Conservation (phyloP, 2,113 vertebrate species). For the Prinia subflava region DNA sequence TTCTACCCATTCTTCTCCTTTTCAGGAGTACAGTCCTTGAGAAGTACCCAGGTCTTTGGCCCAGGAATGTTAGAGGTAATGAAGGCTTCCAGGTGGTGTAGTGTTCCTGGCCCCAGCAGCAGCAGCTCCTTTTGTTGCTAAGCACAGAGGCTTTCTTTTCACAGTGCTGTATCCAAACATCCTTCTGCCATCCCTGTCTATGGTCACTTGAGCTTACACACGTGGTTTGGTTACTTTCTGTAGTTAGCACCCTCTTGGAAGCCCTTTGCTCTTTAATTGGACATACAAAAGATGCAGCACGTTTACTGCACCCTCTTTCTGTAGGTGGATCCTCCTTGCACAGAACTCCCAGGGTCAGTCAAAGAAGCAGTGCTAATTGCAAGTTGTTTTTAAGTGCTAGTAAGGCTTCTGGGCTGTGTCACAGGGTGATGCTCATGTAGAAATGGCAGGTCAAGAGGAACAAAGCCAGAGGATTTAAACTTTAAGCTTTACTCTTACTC, state of each 20-base stretch:
- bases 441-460: background rate
- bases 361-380: background rate
- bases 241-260: background rate
- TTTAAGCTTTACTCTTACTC: background rate
- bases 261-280: background rate
- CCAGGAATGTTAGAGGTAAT: background rate
- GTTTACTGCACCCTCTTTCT: background rate
- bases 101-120: background rate
- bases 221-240: background rate
- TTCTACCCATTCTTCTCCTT: background rate
- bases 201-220: background rate
- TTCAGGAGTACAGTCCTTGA: background rate
- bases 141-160: background rate
- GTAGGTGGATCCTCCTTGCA: background rate
- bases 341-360: background rate
- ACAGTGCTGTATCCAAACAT: background rate
- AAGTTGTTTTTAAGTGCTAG: background rate
- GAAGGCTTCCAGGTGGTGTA: background rate
- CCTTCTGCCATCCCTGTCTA: background rate
- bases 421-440: background rate
- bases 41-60: background rate
- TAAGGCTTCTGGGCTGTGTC: background rate
- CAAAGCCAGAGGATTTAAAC: background rate
- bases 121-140: background rate
- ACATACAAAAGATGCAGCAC: background rate